A percentile compares a stretch with the other conserved stretches of the same genome.
phyloP scores from a whole-genome alignment of 2,113 vertebrate species.

The Oryzias celebensis region DNA sequence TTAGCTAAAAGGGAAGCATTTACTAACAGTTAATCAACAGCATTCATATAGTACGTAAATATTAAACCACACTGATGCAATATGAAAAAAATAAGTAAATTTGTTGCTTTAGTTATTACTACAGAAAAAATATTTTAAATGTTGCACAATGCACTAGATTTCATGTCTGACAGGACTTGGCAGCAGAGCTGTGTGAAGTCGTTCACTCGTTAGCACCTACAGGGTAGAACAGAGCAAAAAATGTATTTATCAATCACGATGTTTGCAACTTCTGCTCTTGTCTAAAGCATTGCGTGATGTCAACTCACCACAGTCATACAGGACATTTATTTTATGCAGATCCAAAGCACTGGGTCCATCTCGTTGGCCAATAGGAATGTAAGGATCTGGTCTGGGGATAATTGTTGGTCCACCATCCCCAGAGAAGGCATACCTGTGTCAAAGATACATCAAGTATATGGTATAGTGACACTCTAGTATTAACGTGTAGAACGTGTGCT shows the following conservation, averaged over 20 bases:
- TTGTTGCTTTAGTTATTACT: not conserved
- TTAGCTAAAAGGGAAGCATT: not conserved
- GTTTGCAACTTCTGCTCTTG: not conserved
- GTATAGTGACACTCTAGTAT: not conserved
- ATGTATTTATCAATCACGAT: not conserved
- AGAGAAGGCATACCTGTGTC: slow-evolving; percentile 78
- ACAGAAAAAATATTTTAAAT: not conserved
- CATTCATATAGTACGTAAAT: not conserved
- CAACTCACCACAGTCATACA: slow-evolving; percentile 81
- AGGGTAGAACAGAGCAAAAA: slow-evolving; percentile 16
- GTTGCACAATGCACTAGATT: slow-evolving; percentile 3
- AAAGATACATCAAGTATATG: slow-evolving; percentile 1
- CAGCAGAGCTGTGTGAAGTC: slow-evolving; percentile 20
- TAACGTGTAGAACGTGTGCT: slow-evolving; percentile 4
- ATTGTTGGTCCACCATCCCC: slow-evolving; percentile 82
- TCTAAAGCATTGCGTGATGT: not conserved
- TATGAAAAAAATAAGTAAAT: not conserved
- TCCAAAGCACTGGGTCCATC: slow-evolving; percentile 80
- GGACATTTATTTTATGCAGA: slow-evolving; percentile 82
- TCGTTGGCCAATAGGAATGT: slow-evolving; percentile 80
- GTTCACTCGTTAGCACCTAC: slow-evolving; percentile 52
- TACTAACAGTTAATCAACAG: not conserved
- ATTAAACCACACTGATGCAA: too few species aligned
- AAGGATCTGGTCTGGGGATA: slow-evolving; percentile 78
- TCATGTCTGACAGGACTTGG: slow-evolving; percentile 3